Evolutionary conservation across 2,888 invertebrate genomes (phyloP).

Genomic region (Microchrysa polita): DNA sequence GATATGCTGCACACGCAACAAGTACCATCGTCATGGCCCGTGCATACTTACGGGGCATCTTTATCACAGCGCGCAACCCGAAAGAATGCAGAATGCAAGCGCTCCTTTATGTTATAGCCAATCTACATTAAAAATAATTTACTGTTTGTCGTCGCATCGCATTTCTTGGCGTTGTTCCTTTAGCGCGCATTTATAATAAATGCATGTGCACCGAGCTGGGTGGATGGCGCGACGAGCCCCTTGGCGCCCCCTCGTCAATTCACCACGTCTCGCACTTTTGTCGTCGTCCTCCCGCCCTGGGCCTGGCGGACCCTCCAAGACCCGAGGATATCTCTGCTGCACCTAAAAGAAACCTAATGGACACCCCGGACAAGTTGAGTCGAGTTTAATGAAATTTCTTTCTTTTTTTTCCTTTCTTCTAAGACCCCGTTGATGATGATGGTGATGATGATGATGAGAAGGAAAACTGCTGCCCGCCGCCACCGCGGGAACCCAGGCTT

Average conservation of each 20-base stretch:
- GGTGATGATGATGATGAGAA: too few species aligned
- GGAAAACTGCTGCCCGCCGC: too few species aligned
- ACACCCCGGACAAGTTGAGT: too few species aligned
- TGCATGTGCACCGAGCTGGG: neutral
- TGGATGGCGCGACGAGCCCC: neutral
- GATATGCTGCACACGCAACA: too few species aligned
- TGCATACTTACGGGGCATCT: neutral
- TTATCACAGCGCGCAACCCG: neutral
- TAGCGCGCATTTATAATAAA: neutral
- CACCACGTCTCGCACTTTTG: neutral
- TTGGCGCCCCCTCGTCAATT: neutral
- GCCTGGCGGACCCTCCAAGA: too few species aligned
- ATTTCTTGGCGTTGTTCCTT: neutral
- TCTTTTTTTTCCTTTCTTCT: too few species aligned
- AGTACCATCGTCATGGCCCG: too few species aligned
- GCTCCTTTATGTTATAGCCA: slow-evolving; percentile 7
- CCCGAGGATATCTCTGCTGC: too few species aligned
- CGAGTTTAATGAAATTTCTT: slow-evolving; percentile 2
- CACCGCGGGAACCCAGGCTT: too few species aligned
- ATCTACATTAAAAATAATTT: slow-evolving; percentile 37
- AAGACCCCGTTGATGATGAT: neutral
- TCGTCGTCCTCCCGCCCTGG: neutral
- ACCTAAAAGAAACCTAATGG: too few species aligned
- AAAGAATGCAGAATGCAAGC: neutral
- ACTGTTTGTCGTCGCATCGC: slow-evolving; percentile 12